These are phyloP conservation scores for Meriones unguiculatus DNA, from an alignment of 2,113 vertebrate genomes.

Conservation along the genomic window DNA sequence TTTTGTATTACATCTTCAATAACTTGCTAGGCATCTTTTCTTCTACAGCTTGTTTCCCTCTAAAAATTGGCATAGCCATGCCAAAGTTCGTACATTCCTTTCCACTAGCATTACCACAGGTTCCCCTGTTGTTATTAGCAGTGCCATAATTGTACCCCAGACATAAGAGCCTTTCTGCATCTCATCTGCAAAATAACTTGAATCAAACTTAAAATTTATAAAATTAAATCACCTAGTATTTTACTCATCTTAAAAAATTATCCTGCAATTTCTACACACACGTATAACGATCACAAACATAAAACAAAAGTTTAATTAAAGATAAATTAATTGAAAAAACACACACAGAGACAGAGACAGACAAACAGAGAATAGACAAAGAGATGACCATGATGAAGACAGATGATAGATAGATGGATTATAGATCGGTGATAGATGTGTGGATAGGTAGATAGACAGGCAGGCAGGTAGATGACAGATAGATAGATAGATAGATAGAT, in stretches of 20 bases:
- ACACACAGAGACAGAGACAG: not conserved
- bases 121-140: not conserved
- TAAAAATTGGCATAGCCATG: not conserved
- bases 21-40: not conserved
- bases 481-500: not conserved
- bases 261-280: not conserved
- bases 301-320: not conserved
- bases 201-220: not conserved
- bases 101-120: not conserved
- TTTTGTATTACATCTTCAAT: not conserved
- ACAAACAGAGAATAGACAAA: too few species aligned
- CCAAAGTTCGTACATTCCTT: not conserved
- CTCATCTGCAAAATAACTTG: not conserved
- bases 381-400: too few species aligned
- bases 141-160: not conserved
- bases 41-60: not conserved
- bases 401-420: too few species aligned
- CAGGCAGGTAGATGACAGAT: too few species aligned
- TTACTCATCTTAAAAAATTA: not conserved
- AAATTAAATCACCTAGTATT: not conserved
- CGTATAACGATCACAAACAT: not conserved
- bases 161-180: not conserved
- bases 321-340: not conserved
- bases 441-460: too few species aligned
- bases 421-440: not conserved